Base-by-base conservation (phyloP, 1,140 invertebrate species). In the Kradibia gibbosae region DNA sequence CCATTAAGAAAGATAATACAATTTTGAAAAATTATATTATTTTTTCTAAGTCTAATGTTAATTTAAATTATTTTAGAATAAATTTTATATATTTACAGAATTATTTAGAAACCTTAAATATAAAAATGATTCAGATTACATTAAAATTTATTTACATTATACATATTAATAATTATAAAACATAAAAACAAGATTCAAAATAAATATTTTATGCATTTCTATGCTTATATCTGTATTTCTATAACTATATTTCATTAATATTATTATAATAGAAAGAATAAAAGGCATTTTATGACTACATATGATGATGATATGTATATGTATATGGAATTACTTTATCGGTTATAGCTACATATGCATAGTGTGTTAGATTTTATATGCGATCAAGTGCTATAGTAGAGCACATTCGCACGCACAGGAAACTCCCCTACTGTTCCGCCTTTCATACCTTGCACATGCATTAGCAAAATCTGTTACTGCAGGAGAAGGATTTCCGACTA, bases 401-500 rank as follows among this genome's bases (percentile, higher is more conserved):
- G 71, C 39, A 55, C 78, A 73, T 80, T 73, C 70, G 55, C 79
- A 65, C 71, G 72, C 72, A n/a, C 42, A 62, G 72, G 72, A 80
- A 76, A 48, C 25, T 48, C 42, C 60, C 50, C 50, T 53, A 17
- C 50, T 17, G 4, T 20, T 17, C 10, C 15, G 15, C 4, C 15
- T 53, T 17, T 67, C 36, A 0, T 10, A 25, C 11, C 20, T 17
- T 36, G 17, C 62, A 39, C 0, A 7, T 22, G 17, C 62, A 3
- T 8, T 39, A 34, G 34, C 20, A 2, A 34, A 67, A 67, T 36
- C 34, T 22, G 34, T 39, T 67, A 22, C 62, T n/a, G 34, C 20
- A 25, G 34, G 62, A 65, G 60, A 34, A 62, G 78, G 78, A 80
- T 80, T 80, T 80, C 78, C 78, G 71, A 74, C 57, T 74, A 55